Conservation (phyloP, 2,113 vertebrate genomes). For the Alces alces region DNA sequence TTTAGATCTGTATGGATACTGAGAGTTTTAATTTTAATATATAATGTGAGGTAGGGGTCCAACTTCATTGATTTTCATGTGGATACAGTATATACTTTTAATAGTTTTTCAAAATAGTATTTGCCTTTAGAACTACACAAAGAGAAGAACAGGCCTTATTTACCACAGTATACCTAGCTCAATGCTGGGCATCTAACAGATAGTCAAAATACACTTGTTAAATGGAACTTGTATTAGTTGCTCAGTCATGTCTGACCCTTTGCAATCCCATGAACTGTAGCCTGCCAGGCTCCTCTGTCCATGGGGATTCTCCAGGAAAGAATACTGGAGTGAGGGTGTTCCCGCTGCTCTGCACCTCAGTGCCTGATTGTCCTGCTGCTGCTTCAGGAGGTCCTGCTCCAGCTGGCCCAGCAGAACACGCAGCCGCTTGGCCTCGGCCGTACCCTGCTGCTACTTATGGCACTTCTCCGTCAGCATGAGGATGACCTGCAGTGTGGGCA, state of each 20-base stretch:
- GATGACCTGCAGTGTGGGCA: conserved; percentile 69
- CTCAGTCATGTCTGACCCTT: not conserved
- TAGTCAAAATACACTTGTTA: not conserved
- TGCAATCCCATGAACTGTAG: not conserved
- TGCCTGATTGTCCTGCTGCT: conserved; percentile 30
- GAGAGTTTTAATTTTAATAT: not conserved
- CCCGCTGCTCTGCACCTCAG: conserved; percentile 58
- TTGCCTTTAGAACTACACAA: not conserved
- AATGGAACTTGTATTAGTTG: not conserved
- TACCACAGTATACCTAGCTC: not conserved
- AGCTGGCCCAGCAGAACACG: conserved; percentile 55
- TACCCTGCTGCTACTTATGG: conserved; percentile 74
- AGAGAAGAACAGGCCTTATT: not conserved
- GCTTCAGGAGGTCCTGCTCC: conserved; percentile 50
- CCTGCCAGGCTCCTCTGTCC: not conserved
- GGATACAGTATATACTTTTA: not conserved
- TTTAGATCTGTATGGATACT: not conserved
- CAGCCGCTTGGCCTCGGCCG: not conserved
- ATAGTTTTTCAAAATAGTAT: not conserved
- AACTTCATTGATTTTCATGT: not conserved
- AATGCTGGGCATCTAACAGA: not conserved
- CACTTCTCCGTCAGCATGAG: conserved; percentile 81
- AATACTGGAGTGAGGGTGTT: not conserved
- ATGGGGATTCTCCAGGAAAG: not conserved
- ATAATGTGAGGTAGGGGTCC: not conserved